Base-by-base conservation (phyloP, 1,140 invertebrate species). In the Penaeus japonicus region DNA sequence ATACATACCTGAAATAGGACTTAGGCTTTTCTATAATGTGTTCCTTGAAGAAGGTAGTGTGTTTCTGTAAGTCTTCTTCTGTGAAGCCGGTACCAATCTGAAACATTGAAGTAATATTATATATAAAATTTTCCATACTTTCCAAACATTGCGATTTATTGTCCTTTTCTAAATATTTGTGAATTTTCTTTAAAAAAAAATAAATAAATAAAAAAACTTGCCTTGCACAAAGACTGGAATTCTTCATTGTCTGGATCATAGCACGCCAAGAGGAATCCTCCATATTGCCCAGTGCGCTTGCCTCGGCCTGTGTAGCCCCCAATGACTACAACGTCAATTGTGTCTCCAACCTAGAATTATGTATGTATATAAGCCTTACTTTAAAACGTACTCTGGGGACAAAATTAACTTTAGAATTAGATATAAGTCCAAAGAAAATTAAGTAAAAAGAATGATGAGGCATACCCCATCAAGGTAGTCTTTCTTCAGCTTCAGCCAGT, bases 401-500 rank as follows among this genome's bases (percentile, higher is more conserved):
- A 94, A 94, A 65, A 95, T 94, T 81, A 95, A 90, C 95, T 95
- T 91, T 89, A 92, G 35, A 54, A 80, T 10, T 65, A 4, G 65
- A 90, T 85, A 73, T 87, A 55, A 70, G 73, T 54, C 88, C 87
- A 88, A 7, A 65, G 18, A 7, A 5, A 75, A 89, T 27, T 70
- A 22, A 53, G 20, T 62, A 30, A 87, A 53, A 32, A 89, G 12
- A 15, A 90, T 93, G 0, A 97, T 99, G 92, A 99, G 98, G 0
- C 98, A 98, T 22, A 97, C 96, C 73, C 97, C 97, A 53, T 99
- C 97, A 85, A 99, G 93, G 93, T 99, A 99, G 94, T 99, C 98
- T 92, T 99, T 99, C 92, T 99, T 99, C 73, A 99, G 92, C 94
- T 99, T 99, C 3, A 99, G 93, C 98, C 98, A 99, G 93, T 99